Evolutionary conservation across 1,140 invertebrate genomes (phyloP).

Genomic region (Pectinophora gossypiella): DNA sequence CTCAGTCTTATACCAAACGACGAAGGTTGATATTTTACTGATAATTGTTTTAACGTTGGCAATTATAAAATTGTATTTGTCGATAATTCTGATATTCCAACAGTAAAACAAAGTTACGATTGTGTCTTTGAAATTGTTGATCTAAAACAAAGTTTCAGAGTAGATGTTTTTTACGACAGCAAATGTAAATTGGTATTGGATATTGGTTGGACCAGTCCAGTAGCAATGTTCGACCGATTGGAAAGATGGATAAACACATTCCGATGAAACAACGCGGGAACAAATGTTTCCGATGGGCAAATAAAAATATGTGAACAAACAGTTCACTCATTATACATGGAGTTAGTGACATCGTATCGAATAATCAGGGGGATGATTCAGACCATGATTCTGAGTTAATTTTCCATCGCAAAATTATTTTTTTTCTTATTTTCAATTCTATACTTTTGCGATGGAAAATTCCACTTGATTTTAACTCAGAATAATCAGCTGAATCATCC

Average conservation of each 20-base stretch:
- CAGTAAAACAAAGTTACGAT: background rate
- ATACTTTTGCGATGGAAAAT: too few species aligned
- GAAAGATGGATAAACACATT: slow-evolving; percentile 1
- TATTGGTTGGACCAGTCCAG: background rate
- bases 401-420: too few species aligned
- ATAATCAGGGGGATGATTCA: too few species aligned
- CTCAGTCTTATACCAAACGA: too few species aligned
- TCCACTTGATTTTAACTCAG: too few species aligned
- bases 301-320: slow-evolving; percentile 2
- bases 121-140: background rate
- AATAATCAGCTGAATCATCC: too few species aligned
- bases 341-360: too few species aligned
- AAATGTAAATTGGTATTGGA: background rate
- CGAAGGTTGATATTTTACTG: too few species aligned
- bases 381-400: too few species aligned
- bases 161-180: background rate
- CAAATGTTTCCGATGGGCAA: background rate
- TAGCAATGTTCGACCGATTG: slow-evolving; percentile 1
- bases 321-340: too few species aligned
- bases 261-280: background rate
- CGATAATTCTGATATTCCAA: too few species aligned
- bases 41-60: background rate
- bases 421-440: too few species aligned
- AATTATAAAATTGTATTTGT: background rate
- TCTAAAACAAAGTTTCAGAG: background rate